Evolutionary conservation across 2,888 invertebrate species (phyloP).

Genomic region (Epirrita christyi): DNA sequence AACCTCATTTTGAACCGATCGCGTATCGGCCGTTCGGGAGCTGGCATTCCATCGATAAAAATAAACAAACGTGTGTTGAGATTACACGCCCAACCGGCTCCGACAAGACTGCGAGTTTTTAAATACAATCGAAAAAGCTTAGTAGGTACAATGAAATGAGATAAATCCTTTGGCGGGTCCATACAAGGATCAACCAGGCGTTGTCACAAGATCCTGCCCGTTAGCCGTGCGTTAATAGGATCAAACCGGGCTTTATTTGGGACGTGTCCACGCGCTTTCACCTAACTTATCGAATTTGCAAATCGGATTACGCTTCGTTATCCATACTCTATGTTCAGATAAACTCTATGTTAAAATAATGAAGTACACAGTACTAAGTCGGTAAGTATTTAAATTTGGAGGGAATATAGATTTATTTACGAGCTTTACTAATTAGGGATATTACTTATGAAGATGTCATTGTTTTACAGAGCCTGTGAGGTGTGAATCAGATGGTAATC

Average conservation of each 20-base stretch:
- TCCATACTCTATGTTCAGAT: slow-evolving; percentile 50
- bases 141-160: slow-evolving; percentile 49
- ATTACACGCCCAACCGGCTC: slow-evolving; percentile 42
- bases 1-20: slow-evolving; percentile 52
- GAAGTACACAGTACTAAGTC: slow-evolving; percentile 20
- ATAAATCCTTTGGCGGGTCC: slow-evolving; percentile 56
- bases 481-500: slow-evolving; percentile 10
- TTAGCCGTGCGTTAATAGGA: slow-evolving; percentile 83
- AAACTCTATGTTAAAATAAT: slow-evolving; percentile 36
- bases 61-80: slow-evolving; percentile 51
- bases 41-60: slow-evolving; percentile 54
- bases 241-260: slow-evolving; percentile 81
- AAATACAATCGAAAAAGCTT: slow-evolving; percentile 42
- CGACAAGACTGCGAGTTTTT: slow-evolving; percentile 40
- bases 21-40: slow-evolving; percentile 40
- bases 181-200: slow-evolving; percentile 64
- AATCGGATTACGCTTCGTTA: slow-evolving; percentile 83
- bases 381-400: neutral
- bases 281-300: slow-evolving; percentile 83
- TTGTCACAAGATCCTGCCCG: slow-evolving; percentile 75
- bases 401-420: slow-evolving; percentile 8
- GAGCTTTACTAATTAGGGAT: neutral
- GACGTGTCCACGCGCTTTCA: slow-evolving; percentile 80
- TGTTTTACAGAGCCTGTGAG: slow-evolving; percentile 6
- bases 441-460: slow-evolving; percentile 21